phyloP scores from a whole-genome alignment of 1,140 invertebrate genomes.

The Melitaea cinxia region DNA sequence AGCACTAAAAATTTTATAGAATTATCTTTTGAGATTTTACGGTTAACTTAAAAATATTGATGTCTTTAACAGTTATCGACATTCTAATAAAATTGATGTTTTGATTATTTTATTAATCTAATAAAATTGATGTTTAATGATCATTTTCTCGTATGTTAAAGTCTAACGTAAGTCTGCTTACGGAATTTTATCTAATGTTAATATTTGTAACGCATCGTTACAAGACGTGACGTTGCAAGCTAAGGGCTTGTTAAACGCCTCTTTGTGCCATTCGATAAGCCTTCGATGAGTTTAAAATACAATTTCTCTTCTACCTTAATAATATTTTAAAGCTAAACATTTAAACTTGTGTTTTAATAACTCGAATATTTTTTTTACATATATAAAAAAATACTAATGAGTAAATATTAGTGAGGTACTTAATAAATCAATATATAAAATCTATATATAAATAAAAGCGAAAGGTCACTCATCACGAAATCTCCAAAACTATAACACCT shows the following conservation, averaged over 20 bases:
- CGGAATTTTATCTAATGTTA: conserved; percentile 2
- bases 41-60: too few relatives aligned
- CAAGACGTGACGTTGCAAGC: conserved; percentile 59
- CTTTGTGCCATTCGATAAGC: conserved; percentile 36
- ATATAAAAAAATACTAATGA: too few relatives aligned
- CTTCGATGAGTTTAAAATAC: conserved; percentile 8
- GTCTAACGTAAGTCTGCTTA: background rate
- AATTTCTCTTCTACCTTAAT: conserved; percentile 10
- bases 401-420: too few relatives aligned
- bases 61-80: too few relatives aligned
- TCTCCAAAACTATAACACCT: too few relatives aligned
- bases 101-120: background rate
- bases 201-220: conserved; percentile 50
- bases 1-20: background rate
- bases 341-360: background rate
- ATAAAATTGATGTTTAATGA: conserved; percentile 2
- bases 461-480: too few relatives aligned
- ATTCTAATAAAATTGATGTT: background rate
- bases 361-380: background rate
- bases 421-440: too few relatives aligned
- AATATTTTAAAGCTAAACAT: background rate
- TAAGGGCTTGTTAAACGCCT: conserved; percentile 50
- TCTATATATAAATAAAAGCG: too few relatives aligned
- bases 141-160: conserved; percentile 12
- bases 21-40: background rate